phyloP scores from a whole-genome alignment of 2,113 vertebrate species.

The Paralichthys olivaceus region DNA sequence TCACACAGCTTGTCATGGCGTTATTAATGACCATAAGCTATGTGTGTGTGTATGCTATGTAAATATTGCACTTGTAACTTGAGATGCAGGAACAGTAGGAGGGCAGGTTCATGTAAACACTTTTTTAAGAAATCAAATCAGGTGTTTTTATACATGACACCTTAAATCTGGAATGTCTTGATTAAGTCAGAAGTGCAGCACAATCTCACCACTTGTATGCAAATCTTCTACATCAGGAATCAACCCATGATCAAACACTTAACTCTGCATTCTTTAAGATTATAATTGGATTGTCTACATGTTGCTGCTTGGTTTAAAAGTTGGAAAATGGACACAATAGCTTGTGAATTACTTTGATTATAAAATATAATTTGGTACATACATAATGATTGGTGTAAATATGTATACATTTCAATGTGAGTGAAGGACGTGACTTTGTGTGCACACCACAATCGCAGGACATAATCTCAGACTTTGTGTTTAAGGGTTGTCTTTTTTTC shows the following conservation, averaged over 20 bases:
- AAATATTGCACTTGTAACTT: too few species aligned
- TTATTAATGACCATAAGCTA: too few species aligned
- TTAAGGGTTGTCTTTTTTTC: too few species aligned
- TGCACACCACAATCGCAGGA: too few species aligned
- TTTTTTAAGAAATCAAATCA: not conserved
- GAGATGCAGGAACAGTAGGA: too few species aligned
- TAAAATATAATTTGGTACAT: not conserved
- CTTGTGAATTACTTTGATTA: not conserved
- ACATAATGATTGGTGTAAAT: too few species aligned
- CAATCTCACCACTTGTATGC: constrained; percentile 5
- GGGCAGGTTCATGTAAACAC: not conserved
- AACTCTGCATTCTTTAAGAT: not conserved
- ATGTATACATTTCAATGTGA: not conserved
- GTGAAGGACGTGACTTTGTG: too few species aligned
- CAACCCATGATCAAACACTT: not conserved
- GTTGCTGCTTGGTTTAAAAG: not conserved
- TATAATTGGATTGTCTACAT: not conserved
- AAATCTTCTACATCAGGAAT: not conserved
- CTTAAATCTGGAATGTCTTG: not conserved
- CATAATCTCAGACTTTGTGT: too few species aligned
- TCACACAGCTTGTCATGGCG: too few species aligned
- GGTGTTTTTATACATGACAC: not conserved
- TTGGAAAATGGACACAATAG: not conserved
- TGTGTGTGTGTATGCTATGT: too few species aligned
- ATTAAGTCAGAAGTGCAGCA: constrained; percentile 23